Evolutionary conservation across 2,888 invertebrate genomes (phyloP).

Genomic region (Drosophila antonietae): DNA sequence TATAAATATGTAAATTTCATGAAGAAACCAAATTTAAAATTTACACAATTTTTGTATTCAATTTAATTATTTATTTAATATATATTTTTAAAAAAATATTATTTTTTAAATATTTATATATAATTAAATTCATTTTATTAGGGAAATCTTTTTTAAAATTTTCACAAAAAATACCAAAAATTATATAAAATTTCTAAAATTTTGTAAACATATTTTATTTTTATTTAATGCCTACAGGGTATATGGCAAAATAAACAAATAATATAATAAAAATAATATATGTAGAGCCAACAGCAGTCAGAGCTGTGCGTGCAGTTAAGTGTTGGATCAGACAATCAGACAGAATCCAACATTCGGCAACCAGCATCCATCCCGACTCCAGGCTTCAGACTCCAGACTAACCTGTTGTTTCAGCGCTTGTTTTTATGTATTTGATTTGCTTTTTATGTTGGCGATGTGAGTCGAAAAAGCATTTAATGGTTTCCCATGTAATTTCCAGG

Average conservation of each 20-base stretch:
- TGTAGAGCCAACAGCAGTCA: background rate
- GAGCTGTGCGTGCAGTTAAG: conserved; percentile 24
- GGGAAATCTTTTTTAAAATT: background rate
- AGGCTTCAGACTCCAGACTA: conserved; percentile 13
- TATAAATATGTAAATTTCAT: no score
- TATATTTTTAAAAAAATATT: no score
- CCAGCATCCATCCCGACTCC: background rate
- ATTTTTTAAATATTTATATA: background rate
- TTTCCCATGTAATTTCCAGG: conserved; percentile 50
- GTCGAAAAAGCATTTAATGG: conserved; percentile 48
- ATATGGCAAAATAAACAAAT: conserved; percentile 3
- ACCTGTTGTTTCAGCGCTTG: conserved; percentile 58
- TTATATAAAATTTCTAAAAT: background rate
- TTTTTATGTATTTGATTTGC: conserved; percentile 49
- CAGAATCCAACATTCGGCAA: background rate
- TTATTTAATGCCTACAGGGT: conserved; percentile 10
- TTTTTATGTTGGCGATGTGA: conserved; percentile 18
- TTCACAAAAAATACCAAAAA: background rate
- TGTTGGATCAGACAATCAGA: conserved; percentile 22
- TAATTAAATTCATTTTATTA: background rate
- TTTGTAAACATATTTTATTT: no score
- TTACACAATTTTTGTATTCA: background rate
- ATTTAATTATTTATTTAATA: no score
- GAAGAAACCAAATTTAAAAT: no score
- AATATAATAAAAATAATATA: conserved; percentile 10